Conservation (phyloP, 2,113 vertebrate genomes). For the Cyanistes caeruleus region DNA sequence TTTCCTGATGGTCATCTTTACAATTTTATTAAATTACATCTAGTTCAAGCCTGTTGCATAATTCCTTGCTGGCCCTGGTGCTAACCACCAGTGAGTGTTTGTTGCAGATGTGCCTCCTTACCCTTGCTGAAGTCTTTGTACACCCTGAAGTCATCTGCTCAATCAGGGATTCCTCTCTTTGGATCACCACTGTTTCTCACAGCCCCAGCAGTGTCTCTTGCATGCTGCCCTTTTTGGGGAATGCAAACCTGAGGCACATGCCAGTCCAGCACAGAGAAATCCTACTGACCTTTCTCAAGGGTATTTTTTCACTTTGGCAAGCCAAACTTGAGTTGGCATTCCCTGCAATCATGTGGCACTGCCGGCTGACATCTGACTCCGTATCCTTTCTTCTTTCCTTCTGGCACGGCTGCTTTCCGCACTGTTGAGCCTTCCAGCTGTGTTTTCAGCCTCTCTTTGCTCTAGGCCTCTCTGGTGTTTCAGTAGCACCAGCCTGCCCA, state of each 20-base stretch:
- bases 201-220: background rate
- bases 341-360: background rate
- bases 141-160: background rate
- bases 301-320: background rate
- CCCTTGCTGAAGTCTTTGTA: background rate
- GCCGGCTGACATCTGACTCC: background rate
- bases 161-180: background rate
- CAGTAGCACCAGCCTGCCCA: background rate
- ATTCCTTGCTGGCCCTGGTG: background rate
- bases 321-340: background rate
- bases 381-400: background rate
- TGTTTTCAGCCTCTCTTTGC: background rate
- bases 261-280: background rate
- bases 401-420: background rate
- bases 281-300: background rate
- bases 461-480: background rate
- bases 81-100: background rate
- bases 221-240: background rate
- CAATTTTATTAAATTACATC: background rate
- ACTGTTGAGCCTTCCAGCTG: background rate
- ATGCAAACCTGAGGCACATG: background rate
- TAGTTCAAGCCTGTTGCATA: background rate
- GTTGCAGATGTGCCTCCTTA: background rate
- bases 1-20: background rate
- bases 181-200: background rate